Evolutionary conservation across 2,888 invertebrate genomes (phyloP), one percentile per base, ranked within the genome.

Genomic region (Steinernema carpocapsae): DNA sequence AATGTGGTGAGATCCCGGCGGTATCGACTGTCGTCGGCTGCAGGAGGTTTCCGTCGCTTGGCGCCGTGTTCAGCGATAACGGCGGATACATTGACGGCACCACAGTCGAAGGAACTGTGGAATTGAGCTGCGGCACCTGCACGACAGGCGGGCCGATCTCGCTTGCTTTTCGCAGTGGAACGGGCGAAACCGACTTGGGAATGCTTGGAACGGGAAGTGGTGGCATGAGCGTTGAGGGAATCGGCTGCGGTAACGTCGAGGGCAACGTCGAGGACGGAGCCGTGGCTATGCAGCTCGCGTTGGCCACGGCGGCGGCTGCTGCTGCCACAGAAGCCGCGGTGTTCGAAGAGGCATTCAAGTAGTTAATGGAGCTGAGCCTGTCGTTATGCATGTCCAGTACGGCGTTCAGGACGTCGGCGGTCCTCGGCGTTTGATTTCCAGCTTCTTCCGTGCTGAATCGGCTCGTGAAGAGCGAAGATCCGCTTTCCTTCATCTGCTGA

Each of bases 361-460:
- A 43, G 71, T 71, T 71, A 43, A 45, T 71, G 19, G 71, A 64
- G 12, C 64, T 17, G 1, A 64, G 64, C 19, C 64, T 64, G n/a
- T 64, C 64, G 17, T 32, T 32, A n/a, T 64, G 64, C 81, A 86
- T 85, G 76, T 87, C 86, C 17, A 87, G 76, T 10, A 87, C 85
- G 1, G 84, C 83, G 75, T 87, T 85, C 45, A 87, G 78, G 10
- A 87, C 86, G 64, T 87, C 87, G 14, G 86, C 86, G 7, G 87
- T 87, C 56, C 86, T 78, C 0, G 87, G 87, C 29, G 85, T 84
- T 32, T 74, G 76, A 42, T 74, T 80, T 37, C 37, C 37, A 24
- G 75, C 80, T 46, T 81, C 82, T 10, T 74, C 72, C 19, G 59
- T 72, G 26, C 56, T 70, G 17, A 77, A 51, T 12, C 70, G 52